phyloP scores from a whole-genome alignment of 2,888 invertebrate species.

The Nebria brevicollis region DNA sequence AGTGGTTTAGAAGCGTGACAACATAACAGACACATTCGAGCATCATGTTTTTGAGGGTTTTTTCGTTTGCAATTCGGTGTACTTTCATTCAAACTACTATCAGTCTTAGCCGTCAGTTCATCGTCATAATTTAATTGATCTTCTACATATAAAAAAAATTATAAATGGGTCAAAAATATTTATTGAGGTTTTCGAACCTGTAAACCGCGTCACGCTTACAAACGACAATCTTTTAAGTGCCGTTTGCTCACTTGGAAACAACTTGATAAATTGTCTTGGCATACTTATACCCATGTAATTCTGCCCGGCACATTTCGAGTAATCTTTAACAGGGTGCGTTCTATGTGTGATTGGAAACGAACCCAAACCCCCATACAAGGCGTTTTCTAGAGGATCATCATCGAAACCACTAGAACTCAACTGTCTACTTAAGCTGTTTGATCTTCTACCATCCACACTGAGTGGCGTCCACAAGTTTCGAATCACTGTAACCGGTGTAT shows the following conservation, averaged over 20 bases:
- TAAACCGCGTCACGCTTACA: conserved; percentile 14
- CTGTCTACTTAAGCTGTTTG: conserved; percentile 35
- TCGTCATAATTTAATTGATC: conserved; percentile 49
- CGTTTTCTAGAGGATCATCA: conserved; percentile 38
- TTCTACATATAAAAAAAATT: conserved; percentile 27
- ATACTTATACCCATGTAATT: conserved; percentile 80
- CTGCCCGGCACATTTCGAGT: conserved; percentile 67
- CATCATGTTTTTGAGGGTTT: conserved; percentile 48
- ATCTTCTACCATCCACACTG: conserved; percentile 23
- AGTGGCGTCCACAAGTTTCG: conserved; percentile 25
- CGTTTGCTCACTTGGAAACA: conserved; percentile 70
- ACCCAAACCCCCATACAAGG: conserved; percentile 50
- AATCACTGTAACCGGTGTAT: conserved; percentile 21
- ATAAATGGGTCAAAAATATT: background rate
- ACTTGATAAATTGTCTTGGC: conserved; percentile 73
- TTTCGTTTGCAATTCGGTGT: conserved; percentile 17
- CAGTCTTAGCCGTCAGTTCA: conserved; percentile 47
- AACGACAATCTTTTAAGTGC: conserved; percentile 49
- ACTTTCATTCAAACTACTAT: conserved; percentile 37
- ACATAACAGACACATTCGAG: conserved; percentile 35
- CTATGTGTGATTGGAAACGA: conserved; percentile 57
- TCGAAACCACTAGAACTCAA: conserved; percentile 48
- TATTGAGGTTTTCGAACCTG: conserved; percentile 25
- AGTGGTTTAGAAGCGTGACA: conserved; percentile 18
- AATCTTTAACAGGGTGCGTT: conserved; percentile 57